Base-by-base conservation (phyloP, 1,140 invertebrate species). In the Hypsibius dujardini region DNA sequence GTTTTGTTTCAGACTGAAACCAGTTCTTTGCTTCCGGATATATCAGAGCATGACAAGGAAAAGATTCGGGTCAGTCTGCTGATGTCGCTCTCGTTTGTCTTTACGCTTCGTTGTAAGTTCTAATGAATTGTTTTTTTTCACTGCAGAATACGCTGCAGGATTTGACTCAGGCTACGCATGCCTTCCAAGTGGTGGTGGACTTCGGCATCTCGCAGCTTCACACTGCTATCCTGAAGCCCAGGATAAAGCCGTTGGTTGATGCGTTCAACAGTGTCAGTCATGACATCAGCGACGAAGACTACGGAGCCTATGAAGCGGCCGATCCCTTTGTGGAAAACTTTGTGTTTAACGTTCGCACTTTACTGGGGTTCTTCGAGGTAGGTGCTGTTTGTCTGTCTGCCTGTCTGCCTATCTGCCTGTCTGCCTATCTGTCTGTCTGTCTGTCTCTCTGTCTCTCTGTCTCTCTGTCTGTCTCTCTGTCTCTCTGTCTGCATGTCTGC, bases 301-400 rank as follows among this genome's bases (percentile, higher is more conserved):
- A 15, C 62, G 12, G 3, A 3, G 12, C 42, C 71, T 92, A 90
- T 77, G 92, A 95, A 82, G 89, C 90, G 1, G 89, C 89, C 75
- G 90, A 95, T 82, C 90, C 91, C 1, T 95, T 93, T 81, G 86
- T 86, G 45, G 88, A 92, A 78, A 87, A 85, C 69, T 84, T 95
- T 72, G 88, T 95, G 69, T 84, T 87, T 73, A 89, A 90, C 79
- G 80, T 95, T 47, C 90, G 95, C 79, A 84, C 84, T 1, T 79
- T 93, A 47, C 80, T 96, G 7, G 85, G 84, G 74, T 84, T 85
- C 15, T 93, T 96, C 76, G 90, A 92, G 80, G 71, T 72, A 80
- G 72, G 74, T 76, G 2, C 62, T 47, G 46, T 74, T 50, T 46
- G 14, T 72, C 73, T 76, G 47, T 28, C 28, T 28, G 28, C 28